phyloP scores from a whole-genome alignment of 1,140 invertebrate genomes.

The Antheraea pernyi region DNA sequence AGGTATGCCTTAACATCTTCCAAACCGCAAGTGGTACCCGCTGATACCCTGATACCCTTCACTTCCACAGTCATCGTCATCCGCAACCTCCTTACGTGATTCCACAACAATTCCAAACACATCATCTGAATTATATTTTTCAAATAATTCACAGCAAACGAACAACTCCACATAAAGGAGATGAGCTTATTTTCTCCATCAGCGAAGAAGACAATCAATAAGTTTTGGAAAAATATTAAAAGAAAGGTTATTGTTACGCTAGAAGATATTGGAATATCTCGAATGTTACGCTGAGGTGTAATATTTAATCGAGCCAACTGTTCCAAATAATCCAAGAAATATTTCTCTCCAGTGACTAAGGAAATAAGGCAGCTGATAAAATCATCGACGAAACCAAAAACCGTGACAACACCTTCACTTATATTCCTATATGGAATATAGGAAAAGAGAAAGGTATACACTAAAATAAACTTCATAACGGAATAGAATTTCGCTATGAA shows the following conservation, averaged over 20 bases:
- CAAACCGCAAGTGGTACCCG: background rate
- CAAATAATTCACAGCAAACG: background rate
- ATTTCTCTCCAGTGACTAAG: background rate
- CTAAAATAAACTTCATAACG: background rate
- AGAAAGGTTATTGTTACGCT: background rate
- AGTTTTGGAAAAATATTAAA: too few species aligned
- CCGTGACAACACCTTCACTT: background rate
- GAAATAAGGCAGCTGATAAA: background rate
- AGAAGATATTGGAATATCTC: background rate
- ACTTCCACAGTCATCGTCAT: background rate
- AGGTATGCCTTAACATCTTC: background rate
- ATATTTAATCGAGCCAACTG: background rate
- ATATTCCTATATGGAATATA: background rate
- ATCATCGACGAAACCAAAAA: background rate
- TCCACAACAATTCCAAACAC: background rate
- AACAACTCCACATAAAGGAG: background rate
- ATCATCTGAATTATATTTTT: background rate
- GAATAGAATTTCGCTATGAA: background rate
- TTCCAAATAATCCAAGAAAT: background rate
- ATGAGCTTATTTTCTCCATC: background rate
- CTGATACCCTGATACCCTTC: too few species aligned
- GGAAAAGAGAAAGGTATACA: background rate
- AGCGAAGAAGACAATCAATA: background rate
- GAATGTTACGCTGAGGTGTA: background rate
- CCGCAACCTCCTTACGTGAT: background rate